These are phyloP conservation scores for Pseudorasbora parva DNA, from an alignment of 2,113 vertebrate genomes.

Conservation along the genomic window DNA sequence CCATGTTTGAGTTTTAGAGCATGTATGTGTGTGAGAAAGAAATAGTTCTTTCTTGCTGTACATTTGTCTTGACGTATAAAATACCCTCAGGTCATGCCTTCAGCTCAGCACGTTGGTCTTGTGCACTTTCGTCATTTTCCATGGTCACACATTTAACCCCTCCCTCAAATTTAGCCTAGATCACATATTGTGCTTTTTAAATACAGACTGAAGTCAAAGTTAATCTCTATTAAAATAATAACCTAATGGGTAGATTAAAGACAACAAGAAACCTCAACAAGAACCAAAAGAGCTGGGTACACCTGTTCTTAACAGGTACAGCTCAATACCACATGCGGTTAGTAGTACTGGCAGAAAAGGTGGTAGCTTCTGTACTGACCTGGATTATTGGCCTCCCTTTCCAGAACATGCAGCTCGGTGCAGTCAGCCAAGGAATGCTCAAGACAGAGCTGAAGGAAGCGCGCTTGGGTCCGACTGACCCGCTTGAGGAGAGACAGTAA, in stretches of 20 bases:
- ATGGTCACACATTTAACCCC: constrained; percentile 63
- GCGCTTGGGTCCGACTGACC: constrained; percentile 95
- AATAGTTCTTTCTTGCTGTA: background rate
- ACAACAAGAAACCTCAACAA: background rate
- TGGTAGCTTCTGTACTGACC: constrained; percentile 77
- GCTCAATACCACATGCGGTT: background rate
- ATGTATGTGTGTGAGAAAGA: background rate
- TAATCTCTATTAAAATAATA: background rate
- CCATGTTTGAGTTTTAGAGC: constrained; percentile 3
- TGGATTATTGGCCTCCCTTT: constrained; percentile 95
- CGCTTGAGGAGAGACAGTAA: constrained; percentile 94
- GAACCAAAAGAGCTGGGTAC: background rate
- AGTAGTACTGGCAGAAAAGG: background rate
- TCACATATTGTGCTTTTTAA: background rate
- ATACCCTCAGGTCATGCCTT: background rate
- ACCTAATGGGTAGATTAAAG: background rate
- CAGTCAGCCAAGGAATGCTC: constrained; percentile 96
- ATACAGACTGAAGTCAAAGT: background rate
- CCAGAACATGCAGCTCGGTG: constrained; percentile 93
- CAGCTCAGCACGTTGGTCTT: constrained; percentile 35
- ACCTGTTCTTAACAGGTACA: background rate
- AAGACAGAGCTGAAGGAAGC: constrained; percentile 97
- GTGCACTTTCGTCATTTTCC: constrained; percentile 69
- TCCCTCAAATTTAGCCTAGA: constrained; percentile 36
- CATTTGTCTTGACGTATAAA: background rate